These are phyloP conservation scores for Atethmia centrago DNA, from an alignment of 2,888 invertebrate species.

Conservation along the genomic window DNA sequence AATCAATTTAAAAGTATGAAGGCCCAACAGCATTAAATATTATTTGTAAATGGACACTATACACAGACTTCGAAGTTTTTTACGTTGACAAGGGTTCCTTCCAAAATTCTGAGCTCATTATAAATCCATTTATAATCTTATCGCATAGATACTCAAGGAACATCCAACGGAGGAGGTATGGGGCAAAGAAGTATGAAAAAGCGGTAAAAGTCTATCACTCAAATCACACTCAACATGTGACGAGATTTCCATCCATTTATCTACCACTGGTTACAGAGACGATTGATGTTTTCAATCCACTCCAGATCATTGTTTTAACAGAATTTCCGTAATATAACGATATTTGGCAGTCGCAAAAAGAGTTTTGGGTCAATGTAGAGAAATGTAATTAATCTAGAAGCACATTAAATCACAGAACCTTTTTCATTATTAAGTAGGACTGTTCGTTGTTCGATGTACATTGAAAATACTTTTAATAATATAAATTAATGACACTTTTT, in stretches of 20 bases:
- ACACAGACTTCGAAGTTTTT: constrained; percentile 22
- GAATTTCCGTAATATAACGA: constrained; percentile 32
- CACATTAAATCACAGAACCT: constrained; percentile 47
- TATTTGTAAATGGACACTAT: constrained; percentile 17
- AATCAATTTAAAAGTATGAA: background rate
- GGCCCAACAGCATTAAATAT: constrained; percentile 3
- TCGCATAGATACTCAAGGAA: constrained; percentile 15
- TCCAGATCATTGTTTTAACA: constrained; percentile 58
- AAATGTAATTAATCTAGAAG: constrained; percentile 48
- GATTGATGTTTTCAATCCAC: constrained; percentile 58
- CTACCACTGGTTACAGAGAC: constrained; percentile 32
- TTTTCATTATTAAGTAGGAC: constrained; percentile 45
- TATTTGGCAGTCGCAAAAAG: constrained; percentile 46
- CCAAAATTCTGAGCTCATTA: constrained; percentile 47
- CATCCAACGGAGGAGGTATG: constrained; percentile 17
- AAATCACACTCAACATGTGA: constrained; percentile 30
- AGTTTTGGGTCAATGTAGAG: constrained; percentile 27
- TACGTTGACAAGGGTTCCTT: constrained; percentile 39
- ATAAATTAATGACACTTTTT: constrained; percentile 45
- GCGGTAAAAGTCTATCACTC: constrained; percentile 30
- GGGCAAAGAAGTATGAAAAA: constrained; percentile 23
- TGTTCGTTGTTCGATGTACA: constrained; percentile 10
- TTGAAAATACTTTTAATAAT: constrained; percentile 30
- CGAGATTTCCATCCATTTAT: constrained; percentile 53
- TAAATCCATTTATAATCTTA: constrained; percentile 59